A percentile compares a stretch with the other conserved stretches of the same genome.
These are phyloP conservation scores for Nephotettix cincticeps DNA, from an alignment of 1,140 invertebrate species.

Conservation along the genomic window DNA sequence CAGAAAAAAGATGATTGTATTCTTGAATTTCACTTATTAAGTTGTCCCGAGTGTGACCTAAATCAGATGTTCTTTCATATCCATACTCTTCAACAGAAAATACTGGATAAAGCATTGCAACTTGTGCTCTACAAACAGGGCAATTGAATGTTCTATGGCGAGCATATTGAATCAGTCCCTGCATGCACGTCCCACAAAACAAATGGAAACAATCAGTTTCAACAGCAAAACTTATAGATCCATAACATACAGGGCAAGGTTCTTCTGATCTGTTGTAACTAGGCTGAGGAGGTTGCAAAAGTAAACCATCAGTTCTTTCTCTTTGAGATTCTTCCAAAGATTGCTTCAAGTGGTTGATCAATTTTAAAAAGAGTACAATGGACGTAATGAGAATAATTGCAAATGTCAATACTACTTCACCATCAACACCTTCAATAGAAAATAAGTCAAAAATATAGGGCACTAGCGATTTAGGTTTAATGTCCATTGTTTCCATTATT, in stretches of 20 bases:
- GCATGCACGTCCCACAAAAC: constrained; percentile 5
- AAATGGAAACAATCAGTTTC: constrained; percentile 20
- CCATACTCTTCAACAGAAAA: background rate
- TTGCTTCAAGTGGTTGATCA: background rate
- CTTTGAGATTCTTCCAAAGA: background rate
- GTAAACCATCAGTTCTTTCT: background rate
- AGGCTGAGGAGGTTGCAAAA: constrained; percentile 2
- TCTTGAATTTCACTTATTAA: constrained; percentile 13
- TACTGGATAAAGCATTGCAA: constrained; percentile 4
- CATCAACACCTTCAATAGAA: constrained; percentile 19
- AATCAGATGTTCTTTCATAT: background rate
- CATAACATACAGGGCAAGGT: constrained; percentile 1
- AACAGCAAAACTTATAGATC: constrained; percentile 3
- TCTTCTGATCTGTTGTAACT: constrained; percentile 16
- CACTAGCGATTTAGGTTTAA: no score
- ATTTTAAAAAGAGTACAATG: background rate
- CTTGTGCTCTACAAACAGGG: background rate
- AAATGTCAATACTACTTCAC: constrained; percentile 2
- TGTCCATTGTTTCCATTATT: no score
- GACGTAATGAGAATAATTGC: background rate
- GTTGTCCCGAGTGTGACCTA: background rate
- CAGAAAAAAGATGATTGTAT: constrained; percentile 6
- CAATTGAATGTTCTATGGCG: background rate
- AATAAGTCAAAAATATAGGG: background rate
- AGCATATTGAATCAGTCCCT: constrained; percentile 3